These are phyloP conservation scores for Phycodurus eques DNA, from an alignment of 2,113 vertebrate genomes.

Conservation along the genomic window DNA sequence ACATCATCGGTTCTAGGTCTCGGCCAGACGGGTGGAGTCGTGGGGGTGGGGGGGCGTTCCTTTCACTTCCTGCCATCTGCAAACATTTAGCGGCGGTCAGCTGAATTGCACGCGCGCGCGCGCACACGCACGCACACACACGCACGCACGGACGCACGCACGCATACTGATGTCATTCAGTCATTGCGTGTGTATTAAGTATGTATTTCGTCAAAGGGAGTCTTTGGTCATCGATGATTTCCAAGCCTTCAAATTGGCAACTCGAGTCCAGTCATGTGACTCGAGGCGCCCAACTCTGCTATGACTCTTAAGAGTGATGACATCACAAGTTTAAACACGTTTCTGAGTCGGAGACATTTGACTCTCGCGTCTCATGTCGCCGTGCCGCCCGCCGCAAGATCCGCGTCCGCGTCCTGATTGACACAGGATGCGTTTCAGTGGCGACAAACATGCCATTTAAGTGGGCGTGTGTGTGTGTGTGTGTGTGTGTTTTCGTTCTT, in stretches of 20 bases:
- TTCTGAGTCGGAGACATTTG: neutral
- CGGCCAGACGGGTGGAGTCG: conserved; percentile 5
- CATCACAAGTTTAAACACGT: neutral
- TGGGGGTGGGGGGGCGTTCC: conserved; percentile 46
- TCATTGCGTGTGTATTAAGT: neutral
- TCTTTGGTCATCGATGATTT: neutral
- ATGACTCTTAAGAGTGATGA: neutral
- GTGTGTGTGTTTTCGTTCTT: neutral
- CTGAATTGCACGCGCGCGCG: conserved; percentile 39
- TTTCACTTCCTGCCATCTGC: conserved; percentile 54
- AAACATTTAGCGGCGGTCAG: conserved; percentile 53
- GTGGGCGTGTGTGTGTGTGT: neutral
- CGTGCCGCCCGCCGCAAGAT: neutral
- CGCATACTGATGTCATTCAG: neutral
- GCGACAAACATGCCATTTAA: neutral
- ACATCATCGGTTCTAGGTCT: conserved; percentile 21
- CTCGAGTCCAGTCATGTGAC: neutral
- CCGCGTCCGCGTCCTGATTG: neutral
- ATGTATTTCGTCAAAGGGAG: neutral
- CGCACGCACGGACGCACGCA: conserved; percentile 3
- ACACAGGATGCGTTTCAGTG: neutral
- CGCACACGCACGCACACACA: conserved; percentile 5
- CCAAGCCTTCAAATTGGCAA: neutral
- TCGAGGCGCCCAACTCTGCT: neutral
- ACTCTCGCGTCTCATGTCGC: neutral